A percentile compares a stretch with the other conserved stretches of the same genome.
These are phyloP conservation scores for Cryptomyrus ogoouensis DNA, from an alignment of 2,113 vertebrate species.

Conservation along the genomic window DNA sequence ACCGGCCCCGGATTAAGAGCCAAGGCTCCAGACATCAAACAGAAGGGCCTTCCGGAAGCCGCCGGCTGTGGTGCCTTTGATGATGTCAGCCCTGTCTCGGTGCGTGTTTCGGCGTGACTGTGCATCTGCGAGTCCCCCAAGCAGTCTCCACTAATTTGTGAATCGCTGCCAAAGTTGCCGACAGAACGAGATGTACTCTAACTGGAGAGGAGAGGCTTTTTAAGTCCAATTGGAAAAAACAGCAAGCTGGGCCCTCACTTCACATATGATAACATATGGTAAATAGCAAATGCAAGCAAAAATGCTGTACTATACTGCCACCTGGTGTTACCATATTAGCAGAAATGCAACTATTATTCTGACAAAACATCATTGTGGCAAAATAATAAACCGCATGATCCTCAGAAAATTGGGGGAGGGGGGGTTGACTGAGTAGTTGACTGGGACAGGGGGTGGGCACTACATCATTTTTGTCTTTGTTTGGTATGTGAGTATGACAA, in stretches of 20 bases:
- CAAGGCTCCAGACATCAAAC: constrained; percentile 46
- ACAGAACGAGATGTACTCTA: not conserved
- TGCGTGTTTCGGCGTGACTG: constrained; percentile 30
- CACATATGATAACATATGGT: not conserved
- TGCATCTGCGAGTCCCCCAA: not conserved
- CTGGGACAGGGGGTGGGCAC: not conserved
- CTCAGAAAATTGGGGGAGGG: not conserved
- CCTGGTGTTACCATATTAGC: not conserved
- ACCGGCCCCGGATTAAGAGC: constrained; percentile 30
- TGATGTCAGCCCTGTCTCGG: constrained; percentile 32
- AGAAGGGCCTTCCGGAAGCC: constrained; percentile 35
- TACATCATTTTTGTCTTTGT: not conserved
- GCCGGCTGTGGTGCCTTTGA: constrained; percentile 42
- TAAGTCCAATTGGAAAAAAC: not conserved
- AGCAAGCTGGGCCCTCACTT: not conserved
- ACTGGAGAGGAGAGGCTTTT: not conserved
- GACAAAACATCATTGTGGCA: not conserved
- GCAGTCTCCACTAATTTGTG: not conserved
- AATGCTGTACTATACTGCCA: constrained; percentile 11
- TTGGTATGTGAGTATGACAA: not conserved
- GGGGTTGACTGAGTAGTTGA: not conserved
- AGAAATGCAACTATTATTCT: not conserved
- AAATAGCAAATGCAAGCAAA: not conserved
- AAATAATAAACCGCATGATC: not conserved
- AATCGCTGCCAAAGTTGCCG: not conserved